These are phyloP conservation scores for Agrochola lota DNA, from an alignment of 2,888 invertebrate species.

Conservation along the genomic window DNA sequence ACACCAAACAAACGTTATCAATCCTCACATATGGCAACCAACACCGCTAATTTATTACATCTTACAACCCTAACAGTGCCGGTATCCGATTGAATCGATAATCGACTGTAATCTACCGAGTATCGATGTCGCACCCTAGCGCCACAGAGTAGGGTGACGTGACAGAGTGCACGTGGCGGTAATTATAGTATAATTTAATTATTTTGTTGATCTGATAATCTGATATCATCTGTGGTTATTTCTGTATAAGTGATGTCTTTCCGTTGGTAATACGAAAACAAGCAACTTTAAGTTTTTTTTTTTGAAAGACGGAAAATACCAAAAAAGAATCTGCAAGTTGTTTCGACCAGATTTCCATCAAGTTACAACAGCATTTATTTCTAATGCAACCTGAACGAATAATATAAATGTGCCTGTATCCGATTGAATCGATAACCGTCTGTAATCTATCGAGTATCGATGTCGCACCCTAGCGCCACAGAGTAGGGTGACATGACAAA, in stretches of 20 bases:
- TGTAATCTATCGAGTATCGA: constrained; percentile 77
- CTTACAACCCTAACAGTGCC: constrained; percentile 61
- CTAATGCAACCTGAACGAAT: constrained; percentile 50
- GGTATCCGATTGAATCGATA: constrained; percentile 79
- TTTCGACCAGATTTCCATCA: background rate
- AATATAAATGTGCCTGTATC: constrained; percentile 54
- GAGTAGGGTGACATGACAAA: constrained; percentile 45
- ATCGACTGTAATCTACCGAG: constrained; percentile 79
- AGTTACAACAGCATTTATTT: background rate
- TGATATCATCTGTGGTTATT: constrained; percentile 12
- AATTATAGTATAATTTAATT: constrained; percentile 50
- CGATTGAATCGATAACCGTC: constrained; percentile 81
- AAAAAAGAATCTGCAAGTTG: background rate
- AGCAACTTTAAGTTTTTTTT: background rate
- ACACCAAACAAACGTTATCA: constrained; percentile 32
- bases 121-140: constrained; percentile 69
- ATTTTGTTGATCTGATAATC: background rate
- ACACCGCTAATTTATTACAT: constrained; percentile 62
- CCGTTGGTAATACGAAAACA: background rate
- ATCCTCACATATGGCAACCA: constrained; percentile 62
- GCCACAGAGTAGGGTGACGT: constrained; percentile 49
- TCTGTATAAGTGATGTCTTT: background rate
- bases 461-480: constrained; percentile 62
- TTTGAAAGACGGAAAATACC: background rate
- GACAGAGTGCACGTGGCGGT: constrained; percentile 37